phyloP scores from a whole-genome alignment of 2,888 invertebrate species.

The Dolichomitus sp. region DNA sequence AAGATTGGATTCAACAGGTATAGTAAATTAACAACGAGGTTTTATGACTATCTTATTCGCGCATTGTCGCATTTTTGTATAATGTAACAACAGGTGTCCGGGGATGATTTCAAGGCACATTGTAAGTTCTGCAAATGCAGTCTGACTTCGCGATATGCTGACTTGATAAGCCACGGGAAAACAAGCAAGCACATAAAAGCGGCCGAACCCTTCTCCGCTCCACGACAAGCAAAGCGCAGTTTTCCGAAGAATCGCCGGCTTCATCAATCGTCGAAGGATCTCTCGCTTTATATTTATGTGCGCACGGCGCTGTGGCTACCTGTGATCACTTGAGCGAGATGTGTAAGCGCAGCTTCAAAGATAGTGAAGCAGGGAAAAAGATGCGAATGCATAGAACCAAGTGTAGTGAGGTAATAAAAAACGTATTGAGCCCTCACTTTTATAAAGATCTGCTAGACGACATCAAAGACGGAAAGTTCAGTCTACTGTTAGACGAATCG shows the following conservation, averaged over 20 bases:
- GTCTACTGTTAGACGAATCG: conserved; percentile 70
- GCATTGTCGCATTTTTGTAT: too few relatives aligned
- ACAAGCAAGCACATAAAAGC: too few relatives aligned
- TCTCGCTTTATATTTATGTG: conserved; percentile 49
- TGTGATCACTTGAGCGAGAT: conserved; percentile 55
- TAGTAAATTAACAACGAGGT: too few relatives aligned
- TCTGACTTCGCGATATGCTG: too few relatives aligned
- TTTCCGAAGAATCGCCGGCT: conserved; percentile 32
- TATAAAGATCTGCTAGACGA: conserved; percentile 63
- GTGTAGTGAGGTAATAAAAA: conserved; percentile 69
- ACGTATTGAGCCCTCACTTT: conserved; percentile 64
- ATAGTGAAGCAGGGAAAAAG: conserved; percentile 56
- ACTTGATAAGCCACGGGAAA: too few relatives aligned
- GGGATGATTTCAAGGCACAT: too few relatives aligned
- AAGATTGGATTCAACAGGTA: too few relatives aligned
- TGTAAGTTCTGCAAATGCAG: too few relatives aligned
- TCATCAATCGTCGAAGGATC: conserved; percentile 51
- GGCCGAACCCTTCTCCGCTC: too few relatives aligned
- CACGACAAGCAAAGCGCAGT: too few relatives aligned
- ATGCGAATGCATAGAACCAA: conserved; percentile 71
- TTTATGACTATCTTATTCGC: too few relatives aligned
- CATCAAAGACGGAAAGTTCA: conserved; percentile 69
- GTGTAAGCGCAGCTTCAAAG: conserved; percentile 42
- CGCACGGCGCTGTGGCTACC: conserved; percentile 53
- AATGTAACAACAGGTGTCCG: too few relatives aligned